Base-by-base conservation (phyloP, 2,113 vertebrate species). In the Calyptomena viridis region DNA sequence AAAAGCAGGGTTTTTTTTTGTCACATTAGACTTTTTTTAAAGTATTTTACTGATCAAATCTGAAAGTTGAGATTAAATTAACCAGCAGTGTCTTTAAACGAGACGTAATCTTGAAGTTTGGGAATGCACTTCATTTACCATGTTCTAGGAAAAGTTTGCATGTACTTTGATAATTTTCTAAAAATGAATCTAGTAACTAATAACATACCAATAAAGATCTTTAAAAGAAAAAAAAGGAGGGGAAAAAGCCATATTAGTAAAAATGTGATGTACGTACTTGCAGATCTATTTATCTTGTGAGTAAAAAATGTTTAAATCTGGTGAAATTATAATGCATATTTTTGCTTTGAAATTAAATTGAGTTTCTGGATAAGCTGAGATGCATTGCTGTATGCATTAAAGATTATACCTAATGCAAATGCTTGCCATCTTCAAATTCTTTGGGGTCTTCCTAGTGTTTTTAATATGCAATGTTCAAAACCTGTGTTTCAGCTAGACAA, bases 171-270 rank as follows among this genome's bases (percentile, higher is more conserved):
- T 93, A 96, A 88, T 96, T 97, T 98, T 97, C 81, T 95, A 96
- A 95, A 62, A 55, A 81, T 78, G 94, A 94, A 94, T 97, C 97
- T 96, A 97, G 50, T 95, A 94, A 90, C 67, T 91, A 93, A 97
- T 93, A 92, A 94, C 90, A 92, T 96, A 93, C 92, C 71, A 90
- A 66, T 97, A 97, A 92, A 95, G 90, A 76, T 90, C 79, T 94
- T 96, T 21, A 69, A 84, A 86, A 90, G 56, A 58, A 85, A 63
- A 90, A 93, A 86, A 96, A 96, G 33, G 78, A 95, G 88, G 91
- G 94, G 95, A 96, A 97, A 97, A 98, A 98, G 98, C 98, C 98
- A 98, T 98, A 98, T 98, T 97, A 98, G 94, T 97, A 97, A 85
- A 95, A 97, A 91, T 77, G 95, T 97, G 96, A 97, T 93, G 89